Evolutionary conservation across 2,888 invertebrate genomes (phyloP), one percentile per base, ranked within the genome.

Genomic region (Hypomecis atomaria): DNA sequence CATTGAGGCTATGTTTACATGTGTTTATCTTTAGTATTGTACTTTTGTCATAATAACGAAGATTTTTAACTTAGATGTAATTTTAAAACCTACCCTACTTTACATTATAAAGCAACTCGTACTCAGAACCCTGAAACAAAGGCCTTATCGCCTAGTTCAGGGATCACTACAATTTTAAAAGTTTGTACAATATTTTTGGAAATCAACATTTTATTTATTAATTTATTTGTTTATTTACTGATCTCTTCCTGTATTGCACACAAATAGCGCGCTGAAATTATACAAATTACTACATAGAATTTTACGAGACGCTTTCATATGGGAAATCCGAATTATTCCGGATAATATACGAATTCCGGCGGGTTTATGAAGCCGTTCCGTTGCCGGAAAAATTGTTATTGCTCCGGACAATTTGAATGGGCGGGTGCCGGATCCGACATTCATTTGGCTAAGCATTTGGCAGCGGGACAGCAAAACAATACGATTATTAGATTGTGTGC

Each of bases 271-370:
- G 61, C 53, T 58, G 59, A 62, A 72, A 71, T 74, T 74, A 74
- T 74, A 74, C 74, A 74, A 74, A 74, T 72, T 65, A 70, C 70
- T 65, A 61, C 68, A 74, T 72, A 71, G 69, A 71, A 72, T 72
- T 74, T 74, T 72, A 74, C 69, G 71, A 71, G 61, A 62, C 79
- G 74, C 74, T 78, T 82, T 78, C 77, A 75, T 84, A 76, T 75
- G 76, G 77, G 74, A 76, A 72, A 78, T 77, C 78, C 75, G 73
- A 69, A 73, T 70, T 62, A 66, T 67, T 67, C 62, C 62, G 45
- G 47, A 56, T 60, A 66, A 63, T 69, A 63, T 68, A 65, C 37
- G 60, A 53, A 65, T 65, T 65, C 65, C 60, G 57, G 65, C 53
- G 57, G 57, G 65, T 48, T 52, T 60, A 65, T 65, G 60, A 58